Evolutionary conservation across 2,113 vertebrate genomes (phyloP).

Genomic region (Notarius lentiginosus): DNA sequence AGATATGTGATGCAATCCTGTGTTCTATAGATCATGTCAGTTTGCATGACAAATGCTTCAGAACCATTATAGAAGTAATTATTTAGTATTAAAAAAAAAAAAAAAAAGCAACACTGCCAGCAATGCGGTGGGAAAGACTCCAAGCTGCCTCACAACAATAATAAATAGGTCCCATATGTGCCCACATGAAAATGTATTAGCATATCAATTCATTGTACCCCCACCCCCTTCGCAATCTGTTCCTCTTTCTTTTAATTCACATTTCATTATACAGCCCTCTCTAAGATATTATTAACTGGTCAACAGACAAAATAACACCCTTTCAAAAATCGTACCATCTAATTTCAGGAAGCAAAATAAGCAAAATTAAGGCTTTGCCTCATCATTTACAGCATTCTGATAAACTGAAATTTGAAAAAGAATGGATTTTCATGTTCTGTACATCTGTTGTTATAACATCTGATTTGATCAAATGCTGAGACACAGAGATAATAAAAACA

Average conservation of each 20-base stretch:
- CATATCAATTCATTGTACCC: slow-evolving; percentile 8
- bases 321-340: background rate
- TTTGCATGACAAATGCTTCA: background rate
- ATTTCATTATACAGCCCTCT: background rate
- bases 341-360: background rate
- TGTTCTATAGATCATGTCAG: background rate
- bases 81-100: background rate
- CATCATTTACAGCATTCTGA: too few species aligned
- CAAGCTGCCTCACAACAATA: background rate
- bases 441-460: too few species aligned
- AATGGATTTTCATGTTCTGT: too few species aligned
- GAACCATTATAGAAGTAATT: background rate
- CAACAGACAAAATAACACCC: background rate
- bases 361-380: background rate
- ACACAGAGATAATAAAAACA: too few species aligned
- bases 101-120: background rate
- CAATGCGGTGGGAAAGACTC: background rate
- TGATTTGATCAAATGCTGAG: too few species aligned
- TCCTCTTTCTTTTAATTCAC: slow-evolving; percentile 1
- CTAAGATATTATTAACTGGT: background rate
- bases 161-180: slow-evolving; percentile 23
- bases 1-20: background rate
- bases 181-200: slow-evolving; percentile 3
- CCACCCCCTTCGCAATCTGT: background rate
- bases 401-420: too few species aligned